These are phyloP conservation scores for Exocentrus adspersus DNA, from an alignment of 2,888 invertebrate genomes.

Conservation along the genomic window DNA sequence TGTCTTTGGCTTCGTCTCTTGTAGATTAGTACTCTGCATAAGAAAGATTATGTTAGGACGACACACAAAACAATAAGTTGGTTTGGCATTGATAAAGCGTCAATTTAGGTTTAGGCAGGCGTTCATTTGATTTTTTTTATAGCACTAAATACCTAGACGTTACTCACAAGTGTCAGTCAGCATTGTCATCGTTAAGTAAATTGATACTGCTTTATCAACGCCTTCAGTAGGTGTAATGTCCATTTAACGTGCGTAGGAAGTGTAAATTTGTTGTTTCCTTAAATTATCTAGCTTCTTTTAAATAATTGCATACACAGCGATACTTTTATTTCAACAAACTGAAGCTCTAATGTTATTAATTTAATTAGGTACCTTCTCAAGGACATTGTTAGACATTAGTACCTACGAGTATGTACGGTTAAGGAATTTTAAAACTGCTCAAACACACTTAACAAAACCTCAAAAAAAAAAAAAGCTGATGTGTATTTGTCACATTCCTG, in stretches of 20 bases:
- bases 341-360: constrained; percentile 7
- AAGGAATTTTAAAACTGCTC: constrained; percentile 27
- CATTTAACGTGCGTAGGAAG: too few species aligned
- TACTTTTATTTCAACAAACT: not conserved
- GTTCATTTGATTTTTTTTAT: too few species aligned
- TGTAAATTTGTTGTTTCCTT: too few species aligned
- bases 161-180: too few species aligned
- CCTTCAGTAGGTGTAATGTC: not conserved
- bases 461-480: constrained; percentile 15
- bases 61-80: not conserved
- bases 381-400: constrained; percentile 38
- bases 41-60: constrained; percentile 36
- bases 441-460: constrained; percentile 27
- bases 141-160: too few species aligned
- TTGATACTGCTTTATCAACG: not conserved
- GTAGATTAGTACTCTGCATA: constrained; percentile 59
- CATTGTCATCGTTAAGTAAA: too few species aligned
- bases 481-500: constrained; percentile 12
- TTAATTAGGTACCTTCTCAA: constrained; percentile 36
- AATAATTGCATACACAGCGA: not conserved
- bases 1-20: constrained; percentile 54
- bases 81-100: not conserved
- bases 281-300: not conserved
- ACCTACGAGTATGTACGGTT: constrained; percentile 34
- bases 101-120: too few species aligned